These are phyloP conservation scores for Cavia aperea DNA, from an alignment of 2,113 vertebrate species.

Conservation along the genomic window DNA sequence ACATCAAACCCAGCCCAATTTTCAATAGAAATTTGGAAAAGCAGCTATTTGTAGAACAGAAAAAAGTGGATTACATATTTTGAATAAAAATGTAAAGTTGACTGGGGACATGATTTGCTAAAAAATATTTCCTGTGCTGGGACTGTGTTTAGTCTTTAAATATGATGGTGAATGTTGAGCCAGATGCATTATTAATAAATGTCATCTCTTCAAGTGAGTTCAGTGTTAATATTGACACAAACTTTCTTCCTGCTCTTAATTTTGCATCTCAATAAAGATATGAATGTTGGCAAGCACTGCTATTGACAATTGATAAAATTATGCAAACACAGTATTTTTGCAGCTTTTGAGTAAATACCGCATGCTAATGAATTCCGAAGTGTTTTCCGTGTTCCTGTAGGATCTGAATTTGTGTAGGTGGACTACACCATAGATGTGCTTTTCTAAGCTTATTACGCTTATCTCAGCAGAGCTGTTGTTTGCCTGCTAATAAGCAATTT, in stretches of 20 bases:
- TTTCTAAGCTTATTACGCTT: slow-evolving; percentile 61
- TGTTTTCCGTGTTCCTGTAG: slow-evolving; percentile 62
- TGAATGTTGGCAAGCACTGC: slow-evolving; percentile 69
- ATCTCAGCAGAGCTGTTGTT: slow-evolving; percentile 65
- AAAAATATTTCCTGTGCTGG: slow-evolving; percentile 23
- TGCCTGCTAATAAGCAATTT: slow-evolving; percentile 66
- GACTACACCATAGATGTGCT: slow-evolving; percentile 57
- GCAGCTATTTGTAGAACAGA: slow-evolving; percentile 34
- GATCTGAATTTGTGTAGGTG: slow-evolving; percentile 68
- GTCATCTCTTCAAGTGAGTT: slow-evolving; percentile 62
- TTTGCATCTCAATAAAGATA: slow-evolving; percentile 69
- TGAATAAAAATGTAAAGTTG: slow-evolving; percentile 49
- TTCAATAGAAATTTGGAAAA: slow-evolving; percentile 45
- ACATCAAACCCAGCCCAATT: slow-evolving; percentile 36
- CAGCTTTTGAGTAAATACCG: slow-evolving; percentile 65
- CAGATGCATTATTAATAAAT: slow-evolving; percentile 68
- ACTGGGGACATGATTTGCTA: slow-evolving; percentile 33
- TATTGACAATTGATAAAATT: slow-evolving; percentile 72
- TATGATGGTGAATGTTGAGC: slow-evolving; percentile 49
- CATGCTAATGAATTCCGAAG: slow-evolving; percentile 65
- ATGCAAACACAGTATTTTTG: slow-evolving; percentile 69
- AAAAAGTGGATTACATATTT: slow-evolving; percentile 42
- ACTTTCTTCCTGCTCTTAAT: slow-evolving; percentile 69
- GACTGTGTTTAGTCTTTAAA: slow-evolving; percentile 57
- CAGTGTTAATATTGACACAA: slow-evolving; percentile 71